These are phyloP conservation scores for Prinia subflava DNA, from an alignment of 2,113 vertebrate species.

Conservation along the genomic window DNA sequence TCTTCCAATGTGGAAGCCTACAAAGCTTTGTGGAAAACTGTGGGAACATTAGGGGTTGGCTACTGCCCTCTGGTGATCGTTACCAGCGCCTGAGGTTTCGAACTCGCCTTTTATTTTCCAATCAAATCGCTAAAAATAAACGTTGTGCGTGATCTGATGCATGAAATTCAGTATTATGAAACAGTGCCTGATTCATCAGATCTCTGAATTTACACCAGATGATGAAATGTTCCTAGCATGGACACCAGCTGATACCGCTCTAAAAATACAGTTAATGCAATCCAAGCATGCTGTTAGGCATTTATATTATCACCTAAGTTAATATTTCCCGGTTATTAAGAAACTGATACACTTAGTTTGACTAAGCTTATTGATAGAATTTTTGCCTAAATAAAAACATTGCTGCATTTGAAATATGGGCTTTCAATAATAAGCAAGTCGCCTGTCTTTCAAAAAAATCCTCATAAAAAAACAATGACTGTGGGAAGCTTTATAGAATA, in stretches of 20 bases:
- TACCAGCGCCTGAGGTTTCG: not conserved
- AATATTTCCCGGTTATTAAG: not conserved
- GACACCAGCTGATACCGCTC: not conserved
- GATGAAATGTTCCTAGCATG: not conserved
- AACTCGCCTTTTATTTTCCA: not conserved
- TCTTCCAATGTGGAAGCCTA: accelerated
- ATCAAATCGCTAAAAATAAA: not conserved
- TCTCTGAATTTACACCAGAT: not conserved
- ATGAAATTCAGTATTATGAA: not conserved
- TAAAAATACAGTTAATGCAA: not conserved
- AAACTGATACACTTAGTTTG: not conserved
- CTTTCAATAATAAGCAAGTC: not conserved
- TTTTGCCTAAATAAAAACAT: not conserved
- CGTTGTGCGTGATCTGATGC: not conserved
- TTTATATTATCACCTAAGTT: not conserved
- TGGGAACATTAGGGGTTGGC: constrained; percentile 26
- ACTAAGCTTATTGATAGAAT: not conserved
- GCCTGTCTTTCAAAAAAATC: not conserved
- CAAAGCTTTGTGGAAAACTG: not conserved
- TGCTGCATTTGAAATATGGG: not conserved
- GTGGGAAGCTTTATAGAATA: not conserved
- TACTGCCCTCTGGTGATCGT: constrained; percentile 60
- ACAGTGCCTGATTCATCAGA: not conserved
- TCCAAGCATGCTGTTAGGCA: not conserved
- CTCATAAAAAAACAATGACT: not conserved